Evolutionary conservation across 2,888 invertebrate species (phyloP), one percentile per base, ranked within the genome.

Genomic region (Lacanobia wlatinum): DNA sequence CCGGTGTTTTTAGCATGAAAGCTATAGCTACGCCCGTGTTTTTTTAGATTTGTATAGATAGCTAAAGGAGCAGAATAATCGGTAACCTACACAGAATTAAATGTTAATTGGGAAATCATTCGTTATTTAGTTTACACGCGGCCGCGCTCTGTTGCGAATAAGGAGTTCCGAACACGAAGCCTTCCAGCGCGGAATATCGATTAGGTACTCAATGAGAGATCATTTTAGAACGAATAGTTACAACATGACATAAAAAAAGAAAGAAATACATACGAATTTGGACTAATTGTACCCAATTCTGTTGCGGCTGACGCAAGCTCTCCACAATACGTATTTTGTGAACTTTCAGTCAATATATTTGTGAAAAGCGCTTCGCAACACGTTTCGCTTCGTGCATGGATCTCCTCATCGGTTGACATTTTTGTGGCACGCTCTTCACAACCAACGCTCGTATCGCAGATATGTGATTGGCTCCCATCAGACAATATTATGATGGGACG

Each of bases 91-190:
- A n/a, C 16, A 5, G 18, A 23, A 61, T 56, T 55, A 16, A 21
- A 59, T 48, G 3, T 23, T 21, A 58, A 62, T 48, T 9, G 66
- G 14, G 34, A 59, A 62, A 63, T 43, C 14, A 21, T 12, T 16
- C 8, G 53, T 46, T 48, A 62, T 63, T 53, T 56, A 21, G 56
- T 71, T 48, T 55, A 62, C 58, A n/a, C 28, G 55, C 53, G 23
- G 23, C 7, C 55, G 55, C 65, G 46, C 34, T 55, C 28, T 48
- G 14, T 38, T 55, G 34, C 50, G 38, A 60, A 43, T 66, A 59
- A 70, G 69, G 78, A 81, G 82, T 63, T 72, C 72, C 78, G 34
- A 59, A 62, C 82, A 76, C 82, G 62, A 80, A 80, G 82, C n/a
- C 23, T 56, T 23, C 38, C 48, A 63, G 21, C 10, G 60, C 28